A percentile compares a stretch with the other conserved stretches of the same genome.
Conservation (phyloP, 2,888 invertebrate species). For the Macrosiphum euphorbiae region DNA sequence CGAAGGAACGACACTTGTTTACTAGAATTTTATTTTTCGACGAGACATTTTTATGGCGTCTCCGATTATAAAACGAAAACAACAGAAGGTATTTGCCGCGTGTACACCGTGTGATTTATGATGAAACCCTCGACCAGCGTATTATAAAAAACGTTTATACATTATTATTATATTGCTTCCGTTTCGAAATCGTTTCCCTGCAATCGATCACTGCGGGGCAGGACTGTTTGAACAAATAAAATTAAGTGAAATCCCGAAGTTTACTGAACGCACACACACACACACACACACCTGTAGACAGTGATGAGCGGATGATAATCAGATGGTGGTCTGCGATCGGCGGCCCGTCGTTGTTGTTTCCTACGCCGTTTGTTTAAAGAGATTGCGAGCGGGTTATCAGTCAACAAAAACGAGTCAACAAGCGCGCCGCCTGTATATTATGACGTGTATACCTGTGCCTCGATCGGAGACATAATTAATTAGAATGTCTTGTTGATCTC, state of each 20-base stretch:
- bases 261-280: neutral
- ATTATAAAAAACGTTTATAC: neutral
- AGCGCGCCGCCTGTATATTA: neutral
- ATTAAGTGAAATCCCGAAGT: conserved; percentile 21
- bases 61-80: neutral
- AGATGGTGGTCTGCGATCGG: neutral
- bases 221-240: conserved; percentile 16
- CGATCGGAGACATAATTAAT: neutral
- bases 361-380: neutral
- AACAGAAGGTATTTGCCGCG: neutral
- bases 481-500: neutral
- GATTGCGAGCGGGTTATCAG: conserved; percentile 28
- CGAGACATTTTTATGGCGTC: neutral
- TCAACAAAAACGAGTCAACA: conserved; percentile 29
- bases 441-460: no score
- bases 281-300: neutral
- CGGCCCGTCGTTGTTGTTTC: neutral
- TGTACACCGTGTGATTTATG: neutral
- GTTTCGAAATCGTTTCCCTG: neutral
- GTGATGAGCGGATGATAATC: neutral
- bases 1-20: neutral
- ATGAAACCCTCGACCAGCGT: neutral
- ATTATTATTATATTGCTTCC: neutral
- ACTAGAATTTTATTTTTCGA: neutral
- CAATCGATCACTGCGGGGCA: neutral